Evolutionary conservation across 2,113 vertebrate genomes (phyloP).

Genomic region (Seriola quinqueradiata): DNA sequence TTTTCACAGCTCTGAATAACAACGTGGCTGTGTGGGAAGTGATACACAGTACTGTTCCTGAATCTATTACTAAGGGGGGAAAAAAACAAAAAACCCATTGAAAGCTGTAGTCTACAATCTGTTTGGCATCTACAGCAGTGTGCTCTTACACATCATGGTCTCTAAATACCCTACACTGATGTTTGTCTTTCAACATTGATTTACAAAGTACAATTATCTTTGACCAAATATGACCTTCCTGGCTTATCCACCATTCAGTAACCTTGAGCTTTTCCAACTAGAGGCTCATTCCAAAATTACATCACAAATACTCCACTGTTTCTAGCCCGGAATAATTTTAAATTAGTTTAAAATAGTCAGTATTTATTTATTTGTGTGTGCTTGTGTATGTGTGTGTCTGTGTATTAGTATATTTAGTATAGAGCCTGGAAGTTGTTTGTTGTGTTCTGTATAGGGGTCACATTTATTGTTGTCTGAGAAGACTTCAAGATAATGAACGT

Average conservation of each 20-base stretch:
- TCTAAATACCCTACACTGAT: not conserved
- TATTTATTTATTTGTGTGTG: no score
- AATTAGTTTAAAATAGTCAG: not conserved
- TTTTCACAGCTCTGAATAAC: conserved; percentile 14
- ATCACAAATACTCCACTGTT: conserved; percentile 26
- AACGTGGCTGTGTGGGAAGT: conserved; percentile 33
- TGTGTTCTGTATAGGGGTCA: not conserved
- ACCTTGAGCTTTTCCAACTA: conserved; percentile 56
- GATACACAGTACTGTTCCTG: not conserved
- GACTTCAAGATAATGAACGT: not conserved
- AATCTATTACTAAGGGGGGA: not conserved
- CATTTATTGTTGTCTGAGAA: not conserved
- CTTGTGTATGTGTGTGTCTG: no score
- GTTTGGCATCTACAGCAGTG: not conserved
- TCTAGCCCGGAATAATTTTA: conserved; percentile 18
- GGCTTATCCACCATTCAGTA: conserved; percentile 12
- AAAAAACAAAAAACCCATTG: not conserved
- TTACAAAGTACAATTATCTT: conserved; percentile 47
- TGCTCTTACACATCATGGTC: conserved; percentile 1
- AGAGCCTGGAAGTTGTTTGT: not conserved
- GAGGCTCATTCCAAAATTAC: conserved; percentile 6
- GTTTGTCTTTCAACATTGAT: conserved; percentile 42
- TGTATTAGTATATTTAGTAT: not conserved
- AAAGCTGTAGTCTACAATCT: not conserved
- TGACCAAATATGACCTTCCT: conserved; percentile 39